phyloP scores from a whole-genome alignment of 1,140 invertebrate genomes.

The Ostrea denselamellosa region DNA sequence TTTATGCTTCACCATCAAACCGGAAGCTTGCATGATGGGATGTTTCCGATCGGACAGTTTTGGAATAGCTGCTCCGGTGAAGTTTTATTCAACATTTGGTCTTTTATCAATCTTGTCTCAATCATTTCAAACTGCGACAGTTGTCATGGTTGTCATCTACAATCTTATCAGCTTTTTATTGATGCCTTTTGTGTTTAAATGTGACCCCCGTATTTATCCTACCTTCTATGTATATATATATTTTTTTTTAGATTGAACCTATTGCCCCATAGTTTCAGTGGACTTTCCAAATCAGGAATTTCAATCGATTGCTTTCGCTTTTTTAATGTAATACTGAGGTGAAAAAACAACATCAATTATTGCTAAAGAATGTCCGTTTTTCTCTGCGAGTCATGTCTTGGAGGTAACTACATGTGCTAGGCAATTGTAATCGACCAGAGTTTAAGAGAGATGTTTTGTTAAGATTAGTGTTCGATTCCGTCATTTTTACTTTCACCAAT shows the following conservation, averaged over 20 bases:
- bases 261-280: background rate
- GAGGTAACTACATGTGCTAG: slow-evolving; percentile 4
- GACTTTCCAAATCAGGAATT: background rate
- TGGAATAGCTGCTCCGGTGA: background rate
- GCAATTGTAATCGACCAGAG: slow-evolving; percentile 3
- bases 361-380: slow-evolving; percentile 7
- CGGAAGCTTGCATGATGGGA: background rate
- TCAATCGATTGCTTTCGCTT: slow-evolving; percentile 2
- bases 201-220: background rate
- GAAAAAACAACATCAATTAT: slow-evolving; percentile 25
- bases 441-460: slow-evolving; percentile 34
- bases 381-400: background rate
- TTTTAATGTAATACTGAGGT: background rate
- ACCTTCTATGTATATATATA: background rate
- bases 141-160: background rate
- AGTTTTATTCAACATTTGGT: background rate
- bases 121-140: background rate
- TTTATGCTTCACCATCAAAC: background rate
- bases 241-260: background rate
- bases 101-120: background rate
- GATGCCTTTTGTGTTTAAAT: background rate
- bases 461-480: slow-evolving; percentile 2
- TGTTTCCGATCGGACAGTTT: background rate
- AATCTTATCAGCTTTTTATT: background rate
- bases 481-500: slow-evolving; percentile 36